Evolutionary conservation across 2,888 invertebrate genomes (phyloP), one percentile per base, ranked within the genome.

Genomic region (Spialia ferax): DNA sequence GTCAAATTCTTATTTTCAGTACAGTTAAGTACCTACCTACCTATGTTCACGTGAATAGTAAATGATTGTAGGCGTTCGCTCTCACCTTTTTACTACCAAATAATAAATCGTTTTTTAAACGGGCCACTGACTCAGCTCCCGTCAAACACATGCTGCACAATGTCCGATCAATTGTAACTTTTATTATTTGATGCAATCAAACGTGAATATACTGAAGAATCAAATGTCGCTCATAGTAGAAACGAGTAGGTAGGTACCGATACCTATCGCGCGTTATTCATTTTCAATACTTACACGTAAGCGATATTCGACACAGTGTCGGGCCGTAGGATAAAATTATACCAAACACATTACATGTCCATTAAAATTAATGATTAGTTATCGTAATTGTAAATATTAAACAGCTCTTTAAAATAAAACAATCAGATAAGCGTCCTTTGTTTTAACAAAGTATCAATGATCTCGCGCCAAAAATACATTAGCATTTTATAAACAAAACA

Each of bases 401-500:
- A 18, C 56, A 18, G 32, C 35, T 38, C 2, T 56, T 56, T 35
- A 11, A 20, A 35, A 22, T 57, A 42, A 23, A 23, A 57, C 32
- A n/a, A n/a, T 32, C 54, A 38, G 54, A 63, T 54, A 50, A 32
- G 22, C 15, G 32, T 42, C 26, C 54, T 54, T 63, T 62, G 56
- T 68, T 68, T 18, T 22, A 61, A 48, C 55, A 32, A 83, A 65
- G 70, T 80, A 83, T 86, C 79, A 82, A 82, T 79, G 81, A 77
- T 75, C 77, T 78, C 78, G 82, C 84, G 87, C 86, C 85, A 83
- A 85, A 85, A 88, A 85, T 88, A 88, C n/a, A 15, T 23, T 55
- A n/a, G 1, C 18, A 13, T 32, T 29, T 50, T 20, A 61, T 61
- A 50, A 61, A 61, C 61, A 61, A 50, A 61, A 20, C 29, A 45